Percentiles rank a stretch among this genome's conserved stretches.
Evolutionary conservation across 2,797 vertebrate genomes (phyloP).

Genomic region (Malurus splendens): DNA sequence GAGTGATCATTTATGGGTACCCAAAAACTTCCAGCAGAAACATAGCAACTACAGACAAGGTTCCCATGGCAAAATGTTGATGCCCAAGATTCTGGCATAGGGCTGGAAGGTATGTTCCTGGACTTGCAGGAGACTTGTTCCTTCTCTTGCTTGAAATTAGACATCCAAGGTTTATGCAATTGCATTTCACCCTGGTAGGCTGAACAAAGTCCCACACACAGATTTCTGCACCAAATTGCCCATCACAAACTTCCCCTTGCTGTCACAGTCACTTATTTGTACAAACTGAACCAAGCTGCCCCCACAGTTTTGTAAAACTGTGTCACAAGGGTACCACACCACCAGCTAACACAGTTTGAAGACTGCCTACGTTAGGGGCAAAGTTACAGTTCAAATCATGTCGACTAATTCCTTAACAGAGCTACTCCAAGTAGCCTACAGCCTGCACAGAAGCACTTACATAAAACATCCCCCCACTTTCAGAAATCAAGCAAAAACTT

Average conservation of each 20-base stretch:
- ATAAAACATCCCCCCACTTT: slow-evolving; percentile 16
- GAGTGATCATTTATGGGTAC: background rate
- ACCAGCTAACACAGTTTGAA: background rate
- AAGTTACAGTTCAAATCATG: background rate
- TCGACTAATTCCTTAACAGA: background rate
- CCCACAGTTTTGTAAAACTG: background rate
- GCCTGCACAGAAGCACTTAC: background rate
- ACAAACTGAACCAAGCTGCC: background rate
- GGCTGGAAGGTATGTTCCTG: accelerated
- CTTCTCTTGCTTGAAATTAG: background rate
- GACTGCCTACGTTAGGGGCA: slow-evolving; percentile 4
- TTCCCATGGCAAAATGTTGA: background rate
- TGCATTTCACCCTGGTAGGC: background rate
- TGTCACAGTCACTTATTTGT: background rate
- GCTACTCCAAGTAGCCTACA: background rate
- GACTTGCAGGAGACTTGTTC: background rate
- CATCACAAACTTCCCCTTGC: background rate
- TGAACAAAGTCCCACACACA: background rate
- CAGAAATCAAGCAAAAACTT: background rate
- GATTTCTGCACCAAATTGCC: background rate
- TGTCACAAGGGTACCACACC: background rate
- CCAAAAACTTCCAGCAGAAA: background rate
- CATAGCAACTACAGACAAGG: background rate
- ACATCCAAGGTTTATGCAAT: background rate
- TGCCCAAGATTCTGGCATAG: background rate